Evolutionary conservation across 2,888 invertebrate species (phyloP).

Genomic region (Parnassius smintheus): DNA sequence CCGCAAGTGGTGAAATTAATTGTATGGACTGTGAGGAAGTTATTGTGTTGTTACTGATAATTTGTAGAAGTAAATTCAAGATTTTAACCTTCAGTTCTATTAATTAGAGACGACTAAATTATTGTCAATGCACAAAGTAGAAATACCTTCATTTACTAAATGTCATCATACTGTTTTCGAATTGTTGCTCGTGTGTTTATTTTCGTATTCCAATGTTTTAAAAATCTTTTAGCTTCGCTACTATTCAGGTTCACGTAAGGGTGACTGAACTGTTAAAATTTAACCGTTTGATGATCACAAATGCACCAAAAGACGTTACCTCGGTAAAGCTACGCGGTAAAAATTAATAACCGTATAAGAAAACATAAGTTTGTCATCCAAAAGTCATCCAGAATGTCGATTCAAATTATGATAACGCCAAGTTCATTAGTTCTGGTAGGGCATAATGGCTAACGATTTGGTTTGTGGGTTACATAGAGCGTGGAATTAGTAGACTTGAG

Average conservation of each 20-base stretch:
- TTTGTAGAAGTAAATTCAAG: constrained; percentile 25
- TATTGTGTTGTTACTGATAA: constrained; percentile 37
- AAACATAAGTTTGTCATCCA: constrained; percentile 78
- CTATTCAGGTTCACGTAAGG: not conserved
- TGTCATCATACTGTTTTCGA: no score
- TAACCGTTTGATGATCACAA: constrained; percentile 51
- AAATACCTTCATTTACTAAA: not conserved
- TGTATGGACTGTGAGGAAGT: constrained; percentile 41
- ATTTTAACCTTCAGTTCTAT: not conserved
- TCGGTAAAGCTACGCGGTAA: constrained; percentile 49
- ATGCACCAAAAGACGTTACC: constrained; percentile 15
- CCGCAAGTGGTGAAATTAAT: constrained; percentile 52
- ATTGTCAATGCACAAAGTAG: not conserved
- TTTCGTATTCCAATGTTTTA: no score
- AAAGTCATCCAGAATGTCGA: constrained; percentile 75
- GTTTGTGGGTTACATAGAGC: constrained; percentile 44
- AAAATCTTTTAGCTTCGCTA: not conserved
- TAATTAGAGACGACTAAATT: constrained; percentile 12
- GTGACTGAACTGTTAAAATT: constrained; percentile 47
- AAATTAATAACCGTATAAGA: constrained; percentile 79
- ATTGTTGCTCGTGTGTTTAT: no score
- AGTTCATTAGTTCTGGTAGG: constrained; percentile 78
- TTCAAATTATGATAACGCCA: constrained; percentile 78
- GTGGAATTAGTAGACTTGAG: constrained; percentile 30
- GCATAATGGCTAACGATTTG: constrained; percentile 71